Percentiles rank a stretch among this genome's conserved stretches.
These are phyloP conservation scores for Vireo altiloquus DNA, from an alignment of 2,113 vertebrate genomes.

Conservation along the genomic window DNA sequence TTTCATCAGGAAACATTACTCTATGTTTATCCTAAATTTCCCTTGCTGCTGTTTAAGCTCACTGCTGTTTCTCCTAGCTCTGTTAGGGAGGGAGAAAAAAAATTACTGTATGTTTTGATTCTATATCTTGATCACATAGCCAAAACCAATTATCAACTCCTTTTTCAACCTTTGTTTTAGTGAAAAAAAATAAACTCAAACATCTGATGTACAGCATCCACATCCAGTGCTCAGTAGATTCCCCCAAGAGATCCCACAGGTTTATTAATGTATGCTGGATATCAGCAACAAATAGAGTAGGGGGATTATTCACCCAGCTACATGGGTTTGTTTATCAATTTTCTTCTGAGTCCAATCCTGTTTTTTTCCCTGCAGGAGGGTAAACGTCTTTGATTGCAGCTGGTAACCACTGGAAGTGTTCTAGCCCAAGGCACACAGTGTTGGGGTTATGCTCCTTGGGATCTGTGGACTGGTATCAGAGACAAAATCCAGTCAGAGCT, in stretches of 20 bases:
- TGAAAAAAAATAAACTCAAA: background rate
- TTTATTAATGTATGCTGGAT: background rate
- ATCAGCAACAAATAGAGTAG: background rate
- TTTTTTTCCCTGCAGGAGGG: background rate
- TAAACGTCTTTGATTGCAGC: background rate
- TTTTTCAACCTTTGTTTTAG: background rate
- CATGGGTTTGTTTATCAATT: background rate
- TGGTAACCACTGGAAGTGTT: background rate
- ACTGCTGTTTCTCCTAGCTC: background rate
- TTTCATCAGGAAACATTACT: background rate
- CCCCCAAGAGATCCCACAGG: background rate
- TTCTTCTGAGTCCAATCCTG: background rate
- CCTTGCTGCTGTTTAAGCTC: background rate
- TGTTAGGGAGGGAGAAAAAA: background rate
- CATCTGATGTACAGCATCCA: background rate
- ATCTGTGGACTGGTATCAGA: background rate
- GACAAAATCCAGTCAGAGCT: background rate
- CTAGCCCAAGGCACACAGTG: background rate
- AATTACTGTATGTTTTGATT: background rate
- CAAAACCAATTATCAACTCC: background rate
- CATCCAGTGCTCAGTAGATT: background rate
- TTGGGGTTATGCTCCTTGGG: background rate
- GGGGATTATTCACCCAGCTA: background rate
- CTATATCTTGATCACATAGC: background rate
- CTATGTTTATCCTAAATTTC: background rate